phyloP scores from a whole-genome alignment of 2,113 vertebrate species.

The Rhinoderma darwinii region DNA sequence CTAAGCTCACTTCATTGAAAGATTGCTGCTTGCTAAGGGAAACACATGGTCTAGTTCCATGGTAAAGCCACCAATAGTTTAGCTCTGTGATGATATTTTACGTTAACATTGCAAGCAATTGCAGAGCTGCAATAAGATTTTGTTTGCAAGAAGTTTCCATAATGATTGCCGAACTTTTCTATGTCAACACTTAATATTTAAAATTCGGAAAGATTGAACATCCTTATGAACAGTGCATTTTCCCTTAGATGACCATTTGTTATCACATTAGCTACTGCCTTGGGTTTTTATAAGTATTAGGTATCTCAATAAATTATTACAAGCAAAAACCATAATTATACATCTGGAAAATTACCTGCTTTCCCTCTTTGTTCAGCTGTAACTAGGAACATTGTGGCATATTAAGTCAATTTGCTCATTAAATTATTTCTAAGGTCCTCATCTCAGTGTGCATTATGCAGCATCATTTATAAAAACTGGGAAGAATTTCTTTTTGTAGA shows the following conservation, averaged over 20 bases:
- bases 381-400: constrained; percentile 5
- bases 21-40: background rate
- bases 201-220: background rate
- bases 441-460: background rate
- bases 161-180: background rate
- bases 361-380: background rate
- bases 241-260: background rate
- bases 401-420: constrained; percentile 14
- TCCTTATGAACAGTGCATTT: background rate
- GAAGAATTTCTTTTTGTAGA: background rate
- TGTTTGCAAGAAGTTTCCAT: background rate
- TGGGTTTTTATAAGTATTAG: background rate
- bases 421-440: background rate
- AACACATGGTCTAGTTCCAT: background rate
- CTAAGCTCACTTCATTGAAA: background rate
- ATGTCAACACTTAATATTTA: background rate
- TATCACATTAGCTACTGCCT: background rate
- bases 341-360: constrained; percentile 12
- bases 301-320: background rate
- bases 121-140: background rate
- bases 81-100: background rate
- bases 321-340: background rate
- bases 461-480: constrained; percentile 15
- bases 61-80: background rate
- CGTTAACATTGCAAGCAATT: background rate